Percentiles rank a stretch among this genome's conserved stretches.
Conservation (phyloP, 1,140 invertebrate genomes). For the Idris sp. region DNA sequence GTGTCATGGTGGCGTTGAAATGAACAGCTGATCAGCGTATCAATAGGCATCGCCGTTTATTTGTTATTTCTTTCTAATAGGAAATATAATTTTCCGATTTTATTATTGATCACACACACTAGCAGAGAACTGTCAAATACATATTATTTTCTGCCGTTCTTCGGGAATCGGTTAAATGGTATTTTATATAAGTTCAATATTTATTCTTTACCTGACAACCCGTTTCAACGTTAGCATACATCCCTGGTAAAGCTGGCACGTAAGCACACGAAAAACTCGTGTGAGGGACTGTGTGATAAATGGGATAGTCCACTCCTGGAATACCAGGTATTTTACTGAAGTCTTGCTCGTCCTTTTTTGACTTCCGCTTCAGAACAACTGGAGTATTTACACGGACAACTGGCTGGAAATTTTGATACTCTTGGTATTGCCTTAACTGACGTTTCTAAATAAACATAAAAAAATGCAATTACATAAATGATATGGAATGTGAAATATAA, state of each 20-base stretch:
- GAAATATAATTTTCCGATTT: no score
- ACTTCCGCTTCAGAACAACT: slow-evolving; percentile 57
- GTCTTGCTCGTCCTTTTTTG: slow-evolving; percentile 83
- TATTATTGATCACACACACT: no score
- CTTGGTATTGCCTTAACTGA: slow-evolving; percentile 53
- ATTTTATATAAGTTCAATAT: slow-evolving; percentile 21
- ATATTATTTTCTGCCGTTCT: no score
- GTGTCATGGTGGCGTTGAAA: no score
- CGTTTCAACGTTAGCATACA: slow-evolving; percentile 92
- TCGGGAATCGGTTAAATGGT: no score
- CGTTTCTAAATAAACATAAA: slow-evolving; percentile 61
- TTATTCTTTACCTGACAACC: slow-evolving; percentile 85
- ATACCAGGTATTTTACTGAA: slow-evolving; percentile 87
- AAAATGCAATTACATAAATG: neutral
- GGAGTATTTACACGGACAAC: slow-evolving; percentile 49
- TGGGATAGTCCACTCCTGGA: slow-evolving; percentile 87
- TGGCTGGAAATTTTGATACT: slow-evolving; percentile 65
- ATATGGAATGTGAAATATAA: no score
- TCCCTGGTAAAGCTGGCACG: slow-evolving; percentile 87
- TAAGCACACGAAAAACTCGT: slow-evolving; percentile 88
- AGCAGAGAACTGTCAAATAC: no score
- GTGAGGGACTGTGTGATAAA: slow-evolving; percentile 85
- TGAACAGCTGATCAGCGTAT: no score
- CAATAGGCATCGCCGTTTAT: no score
- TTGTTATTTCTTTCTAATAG: no score